Evolutionary conservation across 2,888 invertebrate species (phyloP), one percentile per base, ranked within the genome.

Genomic region (Acleris holmiana): DNA sequence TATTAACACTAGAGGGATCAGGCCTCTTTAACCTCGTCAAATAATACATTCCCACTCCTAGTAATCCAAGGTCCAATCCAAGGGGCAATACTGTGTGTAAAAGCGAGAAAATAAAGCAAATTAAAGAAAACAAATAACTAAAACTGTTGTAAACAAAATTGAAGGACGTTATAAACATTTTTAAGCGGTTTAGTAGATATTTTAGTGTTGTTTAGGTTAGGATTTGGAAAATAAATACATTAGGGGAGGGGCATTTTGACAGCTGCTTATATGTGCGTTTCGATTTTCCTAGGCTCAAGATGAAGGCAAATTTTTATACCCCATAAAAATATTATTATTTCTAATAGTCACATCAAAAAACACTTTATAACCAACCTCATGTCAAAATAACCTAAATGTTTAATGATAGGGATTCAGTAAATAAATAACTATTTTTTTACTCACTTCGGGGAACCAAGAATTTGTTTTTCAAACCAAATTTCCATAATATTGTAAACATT

Each of bases 11-110:
- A 40, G 76, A 72, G 7, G 88, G 83, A 13, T 89, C 83, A 0
- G 94, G 93, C 53, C 80, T 86, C 75, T 73, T 84, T 70, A 92
- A 69, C 64, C 74, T 83, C 13, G 88, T 87, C 67, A 85, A 67
- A 75, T 82, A 89, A 78, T 89, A 91, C 0, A 86, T 84, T 2
- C 82, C 79, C 61, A 86, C 71, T 2, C 89, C 87, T 4, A 88
- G 29, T 51, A 91, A 50, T 1, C 87, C 90, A 17, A 91, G 74
- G 68, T 92, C 91, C 58, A 91, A 47, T 0, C 91, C 91, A 23
- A 85, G 78, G 0, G 92, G 92, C 49, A 91, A 69, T 71, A 90
- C 91, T 90, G 84, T 73, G 67, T 88, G 88, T 48, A 85, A 79
- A 66, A 85, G 75, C 8, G 77, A 78, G 68, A 86, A 73, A 72